A percentile compares a stretch with the other conserved stretches of the same genome.
phyloP scores from a whole-genome alignment of 2,888 invertebrate genomes.

The Eilema sororculum region DNA sequence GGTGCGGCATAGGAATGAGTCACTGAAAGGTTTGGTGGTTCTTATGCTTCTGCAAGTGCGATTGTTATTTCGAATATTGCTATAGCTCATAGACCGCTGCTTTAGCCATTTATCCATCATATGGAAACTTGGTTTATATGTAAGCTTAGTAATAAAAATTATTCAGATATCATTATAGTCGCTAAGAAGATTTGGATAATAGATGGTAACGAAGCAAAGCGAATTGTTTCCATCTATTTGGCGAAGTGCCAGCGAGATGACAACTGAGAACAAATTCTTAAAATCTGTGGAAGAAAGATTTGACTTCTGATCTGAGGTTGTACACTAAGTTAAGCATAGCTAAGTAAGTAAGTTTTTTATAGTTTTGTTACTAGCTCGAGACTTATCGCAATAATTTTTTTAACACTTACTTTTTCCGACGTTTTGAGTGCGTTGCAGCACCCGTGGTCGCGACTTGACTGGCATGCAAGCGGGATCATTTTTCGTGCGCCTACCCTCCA shows the following conservation, averaged over 20 bases:
- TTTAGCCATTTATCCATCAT: not conserved
- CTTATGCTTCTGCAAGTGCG: not conserved
- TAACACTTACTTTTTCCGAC: too few species aligned
- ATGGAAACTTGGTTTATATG: not conserved
- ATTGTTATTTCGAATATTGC: not conserved
- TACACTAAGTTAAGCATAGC: too few species aligned
- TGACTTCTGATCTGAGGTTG: too few species aligned
- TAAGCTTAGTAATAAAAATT: too few species aligned
- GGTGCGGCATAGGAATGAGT: too few species aligned
- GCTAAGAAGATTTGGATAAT: not conserved
- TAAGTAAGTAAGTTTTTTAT: too few species aligned
- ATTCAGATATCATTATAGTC: not conserved
- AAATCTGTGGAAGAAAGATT: not conserved
- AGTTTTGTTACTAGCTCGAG: too few species aligned
- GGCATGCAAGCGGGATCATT: too few species aligned
- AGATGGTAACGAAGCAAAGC: not conserved
- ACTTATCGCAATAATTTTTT: too few species aligned
- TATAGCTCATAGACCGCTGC: not conserved
- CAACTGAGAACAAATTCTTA: not conserved
- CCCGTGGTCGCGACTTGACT: too few species aligned
- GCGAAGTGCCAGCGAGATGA: not conserved
- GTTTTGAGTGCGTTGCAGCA: too few species aligned
- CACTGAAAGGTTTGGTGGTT: not conserved
- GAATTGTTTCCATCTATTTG: not conserved
- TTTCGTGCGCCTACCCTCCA: too few species aligned